phyloP scores from a whole-genome alignment of 2,888 invertebrate genomes.

The Sarcophaga carnaria region DNA sequence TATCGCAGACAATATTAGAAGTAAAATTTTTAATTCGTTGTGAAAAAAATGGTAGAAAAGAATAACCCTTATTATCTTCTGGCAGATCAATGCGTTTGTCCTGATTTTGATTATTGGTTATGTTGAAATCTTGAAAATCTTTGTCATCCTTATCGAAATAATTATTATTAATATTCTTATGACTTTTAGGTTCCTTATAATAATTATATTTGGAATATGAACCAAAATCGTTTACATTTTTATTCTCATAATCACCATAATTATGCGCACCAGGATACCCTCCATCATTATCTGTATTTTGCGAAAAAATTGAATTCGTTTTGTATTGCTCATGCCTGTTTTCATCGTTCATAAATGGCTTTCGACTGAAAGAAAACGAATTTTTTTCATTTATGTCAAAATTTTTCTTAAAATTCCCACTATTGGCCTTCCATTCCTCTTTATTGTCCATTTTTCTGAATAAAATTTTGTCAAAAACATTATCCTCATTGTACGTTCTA shows the following conservation, averaged over 20 bases:
- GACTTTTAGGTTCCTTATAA: not conserved
- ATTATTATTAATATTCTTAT: not conserved
- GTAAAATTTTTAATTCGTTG: not conserved
- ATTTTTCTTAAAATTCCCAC: not conserved
- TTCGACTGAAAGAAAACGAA: not conserved
- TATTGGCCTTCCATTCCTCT: not conserved
- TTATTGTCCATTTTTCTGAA: not conserved
- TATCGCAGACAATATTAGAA: not conserved
- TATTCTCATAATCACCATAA: not conserved
- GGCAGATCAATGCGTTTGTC: too few species aligned
- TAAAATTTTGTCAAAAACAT: not conserved
- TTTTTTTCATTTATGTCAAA: not conserved
- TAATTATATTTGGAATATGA: not conserved
- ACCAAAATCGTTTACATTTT: not conserved
- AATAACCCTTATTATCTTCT: too few species aligned
- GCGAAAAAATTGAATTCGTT: not conserved
- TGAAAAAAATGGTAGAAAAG: too few species aligned
- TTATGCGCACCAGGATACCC: not conserved
- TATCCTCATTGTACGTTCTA: conserved; percentile 13
- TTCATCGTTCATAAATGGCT: not conserved
- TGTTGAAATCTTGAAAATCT: not conserved
- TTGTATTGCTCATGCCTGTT: not conserved
- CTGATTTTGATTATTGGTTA: not conserved
- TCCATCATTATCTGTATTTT: not conserved
- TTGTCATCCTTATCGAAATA: not conserved